Conservation (phyloP, 2,113 vertebrate genomes). For the Bucco capensis region DNA sequence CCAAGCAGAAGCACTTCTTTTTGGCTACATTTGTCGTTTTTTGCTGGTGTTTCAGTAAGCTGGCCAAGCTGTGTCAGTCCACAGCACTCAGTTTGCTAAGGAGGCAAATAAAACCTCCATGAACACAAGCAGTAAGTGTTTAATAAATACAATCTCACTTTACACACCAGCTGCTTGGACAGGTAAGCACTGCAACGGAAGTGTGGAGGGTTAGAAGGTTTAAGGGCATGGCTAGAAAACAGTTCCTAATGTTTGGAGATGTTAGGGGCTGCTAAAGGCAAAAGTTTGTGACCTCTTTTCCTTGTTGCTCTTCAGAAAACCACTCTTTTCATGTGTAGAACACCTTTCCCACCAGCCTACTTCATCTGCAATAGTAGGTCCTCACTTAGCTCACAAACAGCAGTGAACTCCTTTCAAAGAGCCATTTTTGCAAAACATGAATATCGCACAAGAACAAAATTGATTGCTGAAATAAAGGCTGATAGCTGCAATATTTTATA, state of each 20-base stretch:
- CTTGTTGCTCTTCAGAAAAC: not conserved
- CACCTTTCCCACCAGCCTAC: not conserved
- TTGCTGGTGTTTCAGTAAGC: not conserved
- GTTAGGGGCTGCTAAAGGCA: not conserved
- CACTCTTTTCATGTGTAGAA: not conserved
- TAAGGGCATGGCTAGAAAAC: not conserved
- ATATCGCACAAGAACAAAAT: conserved; percentile 30
- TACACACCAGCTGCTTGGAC: not conserved
- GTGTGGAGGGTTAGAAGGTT: not conserved
- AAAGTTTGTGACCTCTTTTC: not conserved
- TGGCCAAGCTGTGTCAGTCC: not conserved
- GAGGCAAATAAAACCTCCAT: not conserved
- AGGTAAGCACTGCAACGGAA: not conserved
- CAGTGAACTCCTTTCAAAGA: conserved; percentile 2
- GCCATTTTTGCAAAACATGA: conserved; percentile 8
- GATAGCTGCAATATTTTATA: conserved; percentile 27
- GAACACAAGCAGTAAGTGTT: not conserved
- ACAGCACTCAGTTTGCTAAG: not conserved
- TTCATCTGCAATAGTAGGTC: not conserved
- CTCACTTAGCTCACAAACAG: not conserved
- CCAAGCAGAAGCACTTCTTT: not conserved
- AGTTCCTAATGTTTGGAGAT: not conserved
- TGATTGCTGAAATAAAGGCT: conserved; percentile 37
- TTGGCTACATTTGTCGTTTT: not conserved
- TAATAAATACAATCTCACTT: not conserved